Percentiles rank a stretch among this genome's conserved stretches.
phyloP scores from a whole-genome alignment of 2,797 vertebrate species.

The Anolis apletophallus region DNA sequence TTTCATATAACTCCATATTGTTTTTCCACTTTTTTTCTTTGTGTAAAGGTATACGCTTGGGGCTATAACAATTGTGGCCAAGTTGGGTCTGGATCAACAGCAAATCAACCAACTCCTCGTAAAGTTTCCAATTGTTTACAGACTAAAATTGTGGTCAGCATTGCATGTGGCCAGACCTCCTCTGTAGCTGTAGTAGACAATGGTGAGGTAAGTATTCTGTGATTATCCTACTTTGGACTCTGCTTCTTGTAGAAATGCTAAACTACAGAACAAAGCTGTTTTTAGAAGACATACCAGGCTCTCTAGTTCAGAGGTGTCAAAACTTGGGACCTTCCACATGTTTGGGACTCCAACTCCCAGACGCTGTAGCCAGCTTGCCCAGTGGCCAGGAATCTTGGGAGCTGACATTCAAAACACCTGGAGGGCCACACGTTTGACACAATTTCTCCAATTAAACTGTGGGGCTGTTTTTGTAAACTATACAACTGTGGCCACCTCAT shows the following conservation, averaged over 20 bases:
- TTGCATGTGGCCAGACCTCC: slow-evolving; percentile 94
- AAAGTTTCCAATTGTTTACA: slow-evolving; percentile 90
- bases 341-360: no score
- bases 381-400: no score
- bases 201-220: slow-evolving; percentile 86
- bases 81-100: slow-evolving; percentile 95
- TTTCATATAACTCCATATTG: neutral
- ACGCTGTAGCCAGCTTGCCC: no score
- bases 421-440: no score
- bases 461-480: neutral
- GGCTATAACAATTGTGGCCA: slow-evolving; percentile 98
- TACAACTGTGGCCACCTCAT: no score
- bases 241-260: neutral
- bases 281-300: rapidly evolving
- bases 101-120: slow-evolving; percentile 93
- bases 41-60: slow-evolving; percentile 90
- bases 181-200: slow-evolving; percentile 94
- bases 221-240: neutral
- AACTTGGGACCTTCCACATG: no score
- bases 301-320: neutral
- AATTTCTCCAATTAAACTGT: neutral
- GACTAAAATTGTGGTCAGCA: slow-evolving; percentile 86
- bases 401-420: no score
- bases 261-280: neutral
- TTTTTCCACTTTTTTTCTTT: neutral